Conservation (phyloP, 2,113 vertebrate species). For the Oreochromis tanganicae region DNA sequence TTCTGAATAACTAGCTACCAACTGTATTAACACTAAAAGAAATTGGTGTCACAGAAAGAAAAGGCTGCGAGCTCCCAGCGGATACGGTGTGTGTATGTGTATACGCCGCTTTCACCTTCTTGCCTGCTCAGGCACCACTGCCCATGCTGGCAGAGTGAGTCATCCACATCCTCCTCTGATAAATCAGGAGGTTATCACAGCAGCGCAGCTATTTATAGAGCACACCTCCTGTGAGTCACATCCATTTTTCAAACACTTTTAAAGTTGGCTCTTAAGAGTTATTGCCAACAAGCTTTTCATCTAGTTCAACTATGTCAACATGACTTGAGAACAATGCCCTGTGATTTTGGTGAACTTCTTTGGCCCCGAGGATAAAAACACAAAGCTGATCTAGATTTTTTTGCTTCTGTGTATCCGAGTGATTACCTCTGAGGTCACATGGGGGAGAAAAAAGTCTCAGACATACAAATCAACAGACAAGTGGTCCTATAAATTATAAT, state of each 20-base stretch:
- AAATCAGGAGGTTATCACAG: slow-evolving; percentile 71
- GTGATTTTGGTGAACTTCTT: background rate
- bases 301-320: slow-evolving; percentile 16
- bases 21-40: background rate
- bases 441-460: fast-evolving
- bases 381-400: background rate
- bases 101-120: background rate
- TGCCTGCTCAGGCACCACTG: slow-evolving; percentile 31
- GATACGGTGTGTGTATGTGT: background rate
- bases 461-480: background rate
- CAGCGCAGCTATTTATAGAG: slow-evolving; percentile 67
- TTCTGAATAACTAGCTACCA: background rate
- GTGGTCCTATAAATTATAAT: background rate
- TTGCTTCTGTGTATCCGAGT: background rate
- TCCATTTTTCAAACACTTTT: slow-evolving; percentile 59
- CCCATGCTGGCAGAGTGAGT: slow-evolving; percentile 54
- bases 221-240: slow-evolving; percentile 31
- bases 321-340: background rate
- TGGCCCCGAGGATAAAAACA: background rate
- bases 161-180: slow-evolving; percentile 67
- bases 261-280: slow-evolving; percentile 24
- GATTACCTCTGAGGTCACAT: background rate
- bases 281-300: slow-evolving; percentile 29
- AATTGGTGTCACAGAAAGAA: background rate
- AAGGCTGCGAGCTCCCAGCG: background rate